These are phyloP conservation scores for Platysternon megacephalum DNA, from an alignment of 2,113 vertebrate species.

Conservation along the genomic window DNA sequence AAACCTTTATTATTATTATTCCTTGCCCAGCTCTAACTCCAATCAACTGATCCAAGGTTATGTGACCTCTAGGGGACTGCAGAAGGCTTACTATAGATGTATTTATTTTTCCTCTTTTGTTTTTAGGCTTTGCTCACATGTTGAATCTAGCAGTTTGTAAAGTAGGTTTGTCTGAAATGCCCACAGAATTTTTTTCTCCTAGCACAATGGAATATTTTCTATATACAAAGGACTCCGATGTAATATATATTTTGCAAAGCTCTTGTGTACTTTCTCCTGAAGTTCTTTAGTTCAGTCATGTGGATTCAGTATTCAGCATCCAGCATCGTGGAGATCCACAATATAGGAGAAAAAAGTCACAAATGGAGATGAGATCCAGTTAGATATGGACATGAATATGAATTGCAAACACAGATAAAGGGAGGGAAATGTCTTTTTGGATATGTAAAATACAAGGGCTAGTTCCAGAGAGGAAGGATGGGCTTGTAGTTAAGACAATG, in stretches of 20 bases:
- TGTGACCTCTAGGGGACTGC: background rate
- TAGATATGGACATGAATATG: rapidly evolving
- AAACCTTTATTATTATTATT: background rate
- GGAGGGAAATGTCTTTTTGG: background rate
- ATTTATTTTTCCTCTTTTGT: background rate
- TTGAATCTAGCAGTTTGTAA: conserved; percentile 22
- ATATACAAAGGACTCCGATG: conserved; percentile 15
- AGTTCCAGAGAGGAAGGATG: background rate
- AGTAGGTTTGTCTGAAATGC: conserved; percentile 43
- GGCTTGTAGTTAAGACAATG: background rate
- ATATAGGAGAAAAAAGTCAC: rapidly evolving
- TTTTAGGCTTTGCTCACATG: background rate
- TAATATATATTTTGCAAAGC: conserved; percentile 31
- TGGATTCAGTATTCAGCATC: rapidly evolving
- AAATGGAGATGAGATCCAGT: rapidly evolving
- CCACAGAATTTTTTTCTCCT: conserved; percentile 34
- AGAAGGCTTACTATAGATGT: rapidly evolving
- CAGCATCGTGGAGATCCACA: background rate
- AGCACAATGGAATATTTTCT: background rate
- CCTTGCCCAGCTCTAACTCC: background rate
- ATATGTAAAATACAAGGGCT: background rate
- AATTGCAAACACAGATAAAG: too few species aligned
- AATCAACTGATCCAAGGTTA: background rate
- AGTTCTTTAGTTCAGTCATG: rapidly evolving
- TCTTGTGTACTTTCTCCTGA: background rate